A percentile compares a stretch with the other conserved stretches of the same genome.
Evolutionary conservation across 1,140 invertebrate species (phyloP).

Genomic region (Drosophila sturtevanti): DNA sequence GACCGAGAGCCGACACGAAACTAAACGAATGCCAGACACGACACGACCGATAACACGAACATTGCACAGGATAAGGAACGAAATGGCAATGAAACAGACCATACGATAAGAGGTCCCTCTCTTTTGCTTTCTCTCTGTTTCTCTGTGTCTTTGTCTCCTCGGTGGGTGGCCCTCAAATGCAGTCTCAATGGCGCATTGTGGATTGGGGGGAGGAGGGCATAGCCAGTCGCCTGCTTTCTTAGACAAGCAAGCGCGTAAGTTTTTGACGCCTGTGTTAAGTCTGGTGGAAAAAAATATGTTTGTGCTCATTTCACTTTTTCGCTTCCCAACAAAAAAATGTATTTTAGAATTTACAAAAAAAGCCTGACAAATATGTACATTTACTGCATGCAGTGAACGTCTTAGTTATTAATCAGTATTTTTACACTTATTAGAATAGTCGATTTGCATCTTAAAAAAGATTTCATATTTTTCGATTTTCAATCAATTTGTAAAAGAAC

Average conservation of each 20-base stretch:
- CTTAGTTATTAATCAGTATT: too few relatives aligned
- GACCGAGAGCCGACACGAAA: conserved; percentile 48
- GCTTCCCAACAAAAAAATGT: not conserved
- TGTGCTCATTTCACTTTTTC: conserved; percentile 36
- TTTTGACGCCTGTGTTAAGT: conserved; percentile 73
- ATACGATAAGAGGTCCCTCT: conserved; percentile 56
- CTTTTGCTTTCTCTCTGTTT: not conserved
- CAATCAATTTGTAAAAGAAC: too few relatives aligned
- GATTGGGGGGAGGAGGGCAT: not conserved
- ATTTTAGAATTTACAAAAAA: not conserved
- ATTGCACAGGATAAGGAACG: conserved; percentile 73
- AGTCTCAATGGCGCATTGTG: conserved; percentile 44
- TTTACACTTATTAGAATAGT: too few relatives aligned
- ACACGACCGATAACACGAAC: conserved; percentile 48
- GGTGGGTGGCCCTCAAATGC: conserved; percentile 28
- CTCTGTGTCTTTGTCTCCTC: conserved; percentile 2
- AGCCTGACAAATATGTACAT: not conserved
- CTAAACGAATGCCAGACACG: not conserved
- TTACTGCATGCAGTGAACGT: too few relatives aligned
- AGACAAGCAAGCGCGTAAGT: conserved; percentile 78
- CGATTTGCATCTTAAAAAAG: too few relatives aligned
- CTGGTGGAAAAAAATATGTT: conserved; percentile 67
- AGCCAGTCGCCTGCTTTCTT: conserved; percentile 39
- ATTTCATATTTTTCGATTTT: too few relatives aligned
- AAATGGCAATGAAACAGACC: conserved; percentile 55